Conservation (phyloP, 2,113 vertebrate genomes). For the Petaurus breviceps region DNA sequence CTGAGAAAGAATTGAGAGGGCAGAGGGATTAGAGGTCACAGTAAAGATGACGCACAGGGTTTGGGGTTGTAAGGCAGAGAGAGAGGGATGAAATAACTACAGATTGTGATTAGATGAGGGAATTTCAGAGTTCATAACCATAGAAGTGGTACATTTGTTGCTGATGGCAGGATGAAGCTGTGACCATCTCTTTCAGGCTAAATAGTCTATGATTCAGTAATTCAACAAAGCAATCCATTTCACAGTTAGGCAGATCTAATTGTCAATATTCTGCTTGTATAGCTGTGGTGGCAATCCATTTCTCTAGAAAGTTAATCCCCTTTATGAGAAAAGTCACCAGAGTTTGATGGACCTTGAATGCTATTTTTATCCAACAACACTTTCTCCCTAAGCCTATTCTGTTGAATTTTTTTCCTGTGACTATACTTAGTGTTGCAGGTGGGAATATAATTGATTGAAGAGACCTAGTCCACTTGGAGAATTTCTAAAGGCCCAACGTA, state of each 20-base stretch:
- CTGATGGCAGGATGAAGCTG: neutral
- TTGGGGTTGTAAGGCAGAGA: neutral
- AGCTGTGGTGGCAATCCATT: neutral
- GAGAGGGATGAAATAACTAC: neutral
- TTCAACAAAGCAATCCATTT: neutral
- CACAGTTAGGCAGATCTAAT: neutral
- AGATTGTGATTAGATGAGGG: neutral
- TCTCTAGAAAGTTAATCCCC: neutral
- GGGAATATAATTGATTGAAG: neutral
- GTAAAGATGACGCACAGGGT: neutral
- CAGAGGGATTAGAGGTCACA: neutral
- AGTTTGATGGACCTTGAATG: neutral
- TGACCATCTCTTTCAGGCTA: neutral
- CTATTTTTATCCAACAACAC: neutral
- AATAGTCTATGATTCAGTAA: neutral
- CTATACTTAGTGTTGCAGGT: neutral
- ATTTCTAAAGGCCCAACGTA: constrained; percentile 24
- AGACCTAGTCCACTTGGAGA: neutral
- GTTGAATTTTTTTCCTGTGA: neutral
- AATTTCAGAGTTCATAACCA: neutral
- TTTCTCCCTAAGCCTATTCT: neutral
- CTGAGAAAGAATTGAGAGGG: neutral
- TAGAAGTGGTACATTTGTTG: neutral
- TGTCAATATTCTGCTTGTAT: neutral
- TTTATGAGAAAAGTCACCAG: neutral